These are phyloP conservation scores for Physocephala rufipes DNA, from an alignment of 2,888 invertebrate species.

Conservation along the genomic window DNA sequence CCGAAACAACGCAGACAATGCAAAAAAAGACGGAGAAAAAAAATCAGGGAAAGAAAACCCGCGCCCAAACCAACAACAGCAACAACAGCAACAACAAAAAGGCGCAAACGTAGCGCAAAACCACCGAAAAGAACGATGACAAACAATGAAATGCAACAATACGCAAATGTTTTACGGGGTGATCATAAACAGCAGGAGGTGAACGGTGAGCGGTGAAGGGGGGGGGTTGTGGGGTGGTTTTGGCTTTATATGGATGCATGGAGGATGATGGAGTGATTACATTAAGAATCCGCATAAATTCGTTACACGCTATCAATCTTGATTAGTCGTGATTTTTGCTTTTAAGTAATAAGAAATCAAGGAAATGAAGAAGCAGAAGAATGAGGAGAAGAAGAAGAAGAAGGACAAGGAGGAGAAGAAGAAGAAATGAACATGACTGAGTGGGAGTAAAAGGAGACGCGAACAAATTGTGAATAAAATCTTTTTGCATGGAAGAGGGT, in stretches of 20 bases:
- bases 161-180: conserved; percentile 28
- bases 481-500: not conserved
- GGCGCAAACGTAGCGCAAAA: conserved; percentile 23
- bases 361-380: not conserved
- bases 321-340: conserved; percentile 65
- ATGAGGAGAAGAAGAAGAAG: not conserved
- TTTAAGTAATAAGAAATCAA: conserved; percentile 44
- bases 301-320: conserved; percentile 66
- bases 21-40: conserved; percentile 13
- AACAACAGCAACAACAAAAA: conserved; percentile 20
- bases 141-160: conserved; percentile 27
- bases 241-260: not conserved
- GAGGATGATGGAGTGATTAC: conserved; percentile 33
- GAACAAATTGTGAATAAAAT: too few species aligned
- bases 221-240: not conserved
- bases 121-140: not conserved
- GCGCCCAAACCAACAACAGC: not conserved
- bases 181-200: conserved; percentile 2
- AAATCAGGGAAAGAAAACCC: conserved; percentile 3
- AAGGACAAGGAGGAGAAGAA: not conserved
- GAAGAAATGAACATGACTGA: not conserved
- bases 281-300: conserved; percentile 50
- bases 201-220: not conserved
- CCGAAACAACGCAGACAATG: conserved; percentile 12
- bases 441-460: not conserved